Base-by-base conservation (phyloP, 2,113 vertebrate species). In the Porphyrio hochstetteri region DNA sequence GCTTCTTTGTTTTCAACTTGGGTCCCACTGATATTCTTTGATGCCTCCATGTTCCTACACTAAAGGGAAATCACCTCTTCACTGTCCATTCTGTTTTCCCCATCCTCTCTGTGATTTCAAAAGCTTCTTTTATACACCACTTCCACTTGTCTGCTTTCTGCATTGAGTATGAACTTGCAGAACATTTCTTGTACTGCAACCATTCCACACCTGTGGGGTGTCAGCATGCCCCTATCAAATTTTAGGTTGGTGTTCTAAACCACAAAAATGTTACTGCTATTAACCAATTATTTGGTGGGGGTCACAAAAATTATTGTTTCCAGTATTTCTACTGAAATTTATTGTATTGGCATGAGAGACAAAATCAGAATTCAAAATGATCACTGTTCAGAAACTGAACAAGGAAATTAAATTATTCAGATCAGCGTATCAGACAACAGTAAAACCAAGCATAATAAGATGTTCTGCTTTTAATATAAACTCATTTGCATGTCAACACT, bases 391-490 rank as follows among this genome's bases (percentile, higher is more conserved):
- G 68, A 69, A 83, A 74, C 29, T 35, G 36, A 83, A 77, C 8
- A 76, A 90, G 72, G 8, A 69, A n/a, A 18, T 69, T 33, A 44
- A 86, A 78, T 81, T 38, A 24, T 50, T 74, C 56, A 81, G 10
- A 18, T 12, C 5, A 80, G 13, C 1, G 0, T 61, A 57, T 33
- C 18, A 42, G 14, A 70, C 16, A 77, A 50, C 48, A 52, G 31
- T 48, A 83, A 76, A 90, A 29, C 16, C 25, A 64, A 57, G 40
- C 31, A 40, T 29, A 72, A 81, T 24, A 19, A 69, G 60, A 78
- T 67, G 31, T 63, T 92, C 86, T 89, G 52, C 69, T 68, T 88
- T 36, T 61, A 89, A 90, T 48, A 91, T 67, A 79, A 92, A 89
- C 6, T 76, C 52, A 46, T 20, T 46, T 63, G n/a, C 38, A 46